Percentiles rank a stretch among this genome's conserved stretches.
phyloP scores from a whole-genome alignment of 2,113 vertebrate genomes.

The Dunckerocampus dactyliophorus region DNA sequence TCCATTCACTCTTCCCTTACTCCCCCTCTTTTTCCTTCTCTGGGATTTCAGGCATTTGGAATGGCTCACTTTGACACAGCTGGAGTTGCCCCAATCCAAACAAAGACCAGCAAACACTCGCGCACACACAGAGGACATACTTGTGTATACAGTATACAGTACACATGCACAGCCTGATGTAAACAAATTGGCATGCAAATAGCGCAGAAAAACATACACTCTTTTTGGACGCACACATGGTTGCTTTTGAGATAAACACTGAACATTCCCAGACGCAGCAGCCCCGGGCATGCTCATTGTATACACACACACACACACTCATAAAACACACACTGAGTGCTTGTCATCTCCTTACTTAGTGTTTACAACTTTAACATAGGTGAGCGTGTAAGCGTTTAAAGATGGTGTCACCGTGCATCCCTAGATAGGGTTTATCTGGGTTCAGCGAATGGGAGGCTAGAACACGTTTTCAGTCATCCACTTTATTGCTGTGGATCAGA shows the following conservation, averaged over 20 bases:
- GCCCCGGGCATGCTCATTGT: constrained; percentile 36
- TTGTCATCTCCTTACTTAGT: constrained; percentile 21
- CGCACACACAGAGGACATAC: constrained; percentile 37
- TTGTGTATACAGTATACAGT: constrained; percentile 66
- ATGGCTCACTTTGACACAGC: constrained; percentile 78
- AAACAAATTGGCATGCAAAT: constrained; percentile 67
- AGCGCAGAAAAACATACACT: constrained; percentile 59
- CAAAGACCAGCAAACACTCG: constrained; percentile 47
- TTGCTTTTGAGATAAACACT: constrained; percentile 55
- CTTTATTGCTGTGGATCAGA: constrained; percentile 30
- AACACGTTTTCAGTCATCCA: constrained; percentile 26
- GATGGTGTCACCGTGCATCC: constrained; percentile 27
- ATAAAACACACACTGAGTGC: constrained; percentile 17
- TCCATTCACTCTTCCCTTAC: constrained; percentile 40
- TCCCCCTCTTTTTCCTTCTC: constrained; percentile 64
- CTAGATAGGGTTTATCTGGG: constrained; percentile 17
- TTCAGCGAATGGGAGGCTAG: constrained; percentile 21
- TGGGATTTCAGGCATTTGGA: constrained; percentile 80
- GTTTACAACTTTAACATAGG: constrained; percentile 30
- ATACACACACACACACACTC: constrained; percentile 34
- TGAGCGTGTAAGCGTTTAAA: constrained; percentile 15
- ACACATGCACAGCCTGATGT: constrained; percentile 54
- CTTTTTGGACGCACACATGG: constrained; percentile 40
- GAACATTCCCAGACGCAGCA: constrained; percentile 49
- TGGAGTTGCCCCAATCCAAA: constrained; percentile 79